These are phyloP conservation scores for Drosophila ficusphila DNA, from an alignment of 1,140 invertebrate species.

Conservation along the genomic window DNA sequence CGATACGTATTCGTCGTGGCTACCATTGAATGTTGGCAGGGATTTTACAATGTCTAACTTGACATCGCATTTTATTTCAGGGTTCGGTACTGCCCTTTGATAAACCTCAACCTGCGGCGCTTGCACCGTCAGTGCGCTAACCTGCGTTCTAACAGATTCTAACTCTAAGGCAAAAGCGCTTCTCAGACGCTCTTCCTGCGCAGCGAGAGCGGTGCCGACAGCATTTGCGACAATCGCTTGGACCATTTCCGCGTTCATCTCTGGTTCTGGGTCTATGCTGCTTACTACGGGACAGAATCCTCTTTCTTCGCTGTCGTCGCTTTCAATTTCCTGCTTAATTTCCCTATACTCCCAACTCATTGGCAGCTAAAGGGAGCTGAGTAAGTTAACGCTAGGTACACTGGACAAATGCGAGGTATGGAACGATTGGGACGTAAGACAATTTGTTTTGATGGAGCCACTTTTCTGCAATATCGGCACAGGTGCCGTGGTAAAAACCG, in stretches of 20 bases:
- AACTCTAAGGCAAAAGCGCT: background rate
- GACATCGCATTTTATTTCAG: conserved; percentile 1
- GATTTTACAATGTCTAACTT: background rate
- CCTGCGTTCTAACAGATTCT: background rate
- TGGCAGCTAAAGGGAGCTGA: background rate
- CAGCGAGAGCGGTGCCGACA: background rate
- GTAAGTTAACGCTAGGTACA: background rate
- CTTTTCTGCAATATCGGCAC: too few species aligned
- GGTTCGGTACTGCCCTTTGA: background rate
- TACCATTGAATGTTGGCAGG: background rate
- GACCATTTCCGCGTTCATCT: conserved; percentile 4
- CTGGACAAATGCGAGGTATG: conserved; percentile 2
- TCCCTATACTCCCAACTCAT: conserved; percentile 9
- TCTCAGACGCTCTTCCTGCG: background rate
- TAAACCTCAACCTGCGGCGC: background rate
- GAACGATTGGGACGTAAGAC: conserved; percentile 2
- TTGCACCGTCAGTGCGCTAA: background rate
- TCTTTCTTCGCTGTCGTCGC: conserved; percentile 11
- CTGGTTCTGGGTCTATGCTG: too few species aligned
- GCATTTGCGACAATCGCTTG: conserved; percentile 5
- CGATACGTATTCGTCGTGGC: too few species aligned
- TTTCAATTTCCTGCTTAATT: conserved; percentile 11
- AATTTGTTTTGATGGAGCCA: too few species aligned
- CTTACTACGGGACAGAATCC: background rate
- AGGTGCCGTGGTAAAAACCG: background rate